Conservation (phyloP, 2,113 vertebrate genomes). For the Cyprinodon variegatus region DNA sequence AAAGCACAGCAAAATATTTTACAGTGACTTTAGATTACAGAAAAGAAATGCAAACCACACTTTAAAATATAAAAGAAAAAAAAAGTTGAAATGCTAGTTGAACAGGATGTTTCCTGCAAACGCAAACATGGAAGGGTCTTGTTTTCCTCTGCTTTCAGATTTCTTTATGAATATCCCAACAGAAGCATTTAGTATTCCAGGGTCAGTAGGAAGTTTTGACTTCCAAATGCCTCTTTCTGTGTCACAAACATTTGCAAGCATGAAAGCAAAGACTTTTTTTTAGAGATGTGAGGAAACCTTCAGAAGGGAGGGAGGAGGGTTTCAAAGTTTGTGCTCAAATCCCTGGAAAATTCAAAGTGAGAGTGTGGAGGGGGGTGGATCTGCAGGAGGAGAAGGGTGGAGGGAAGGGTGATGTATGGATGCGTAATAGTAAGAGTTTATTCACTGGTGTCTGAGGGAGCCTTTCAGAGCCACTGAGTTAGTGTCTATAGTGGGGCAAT, state of each 20-base stretch:
- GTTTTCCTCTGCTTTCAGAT: conserved; percentile 1
- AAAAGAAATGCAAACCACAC: too few species aligned
- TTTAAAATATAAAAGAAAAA: too few species aligned
- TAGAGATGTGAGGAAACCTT: conserved; percentile 49
- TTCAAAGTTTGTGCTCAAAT: conserved; percentile 89
- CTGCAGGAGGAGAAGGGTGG: conserved; percentile 72
- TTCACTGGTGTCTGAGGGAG: conserved; percentile 92
- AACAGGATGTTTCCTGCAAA: neutral
- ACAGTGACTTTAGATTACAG: too few species aligned
- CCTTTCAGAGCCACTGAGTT: conserved; percentile 93
- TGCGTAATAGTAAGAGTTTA: conserved; percentile 94
- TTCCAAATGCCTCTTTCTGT: conserved; percentile 40
- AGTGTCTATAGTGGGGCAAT: conserved; percentile 97
- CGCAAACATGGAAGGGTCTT: neutral
- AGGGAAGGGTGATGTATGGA: conserved; percentile 87
- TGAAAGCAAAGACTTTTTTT: conserved; percentile 36
- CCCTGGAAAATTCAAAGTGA: conserved; percentile 90
- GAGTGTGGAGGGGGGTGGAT: conserved; percentile 57
- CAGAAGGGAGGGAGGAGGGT: conserved; percentile 17
- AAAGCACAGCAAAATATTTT: too few species aligned
- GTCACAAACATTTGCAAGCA: conserved; percentile 46
- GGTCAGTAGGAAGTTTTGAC: conserved; percentile 38
- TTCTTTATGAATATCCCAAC: conserved; percentile 33
- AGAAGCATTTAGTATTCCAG: neutral
- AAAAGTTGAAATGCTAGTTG: neutral